Evolutionary conservation across 2,113 vertebrate genomes (phyloP).

Genomic region (Poicephalus gulielmi): DNA sequence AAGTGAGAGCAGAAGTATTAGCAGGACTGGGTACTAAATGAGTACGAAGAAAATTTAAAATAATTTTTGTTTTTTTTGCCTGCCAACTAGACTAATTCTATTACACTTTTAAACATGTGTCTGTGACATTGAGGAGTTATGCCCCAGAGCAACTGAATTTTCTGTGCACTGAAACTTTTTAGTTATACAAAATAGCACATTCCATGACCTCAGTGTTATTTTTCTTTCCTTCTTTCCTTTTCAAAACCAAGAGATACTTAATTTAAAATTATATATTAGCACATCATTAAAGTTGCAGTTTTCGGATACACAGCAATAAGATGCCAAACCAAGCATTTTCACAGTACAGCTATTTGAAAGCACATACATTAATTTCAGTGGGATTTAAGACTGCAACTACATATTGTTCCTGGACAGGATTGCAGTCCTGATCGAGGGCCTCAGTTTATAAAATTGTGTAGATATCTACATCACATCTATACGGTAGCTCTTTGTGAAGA

Average conservation of each 20-base stretch:
- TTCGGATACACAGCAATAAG: not conserved
- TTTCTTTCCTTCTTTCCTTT: not conserved
- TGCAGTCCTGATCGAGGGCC: not conserved
- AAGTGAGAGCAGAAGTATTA: not conserved
- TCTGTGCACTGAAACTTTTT: not conserved
- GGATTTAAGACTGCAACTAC: not conserved
- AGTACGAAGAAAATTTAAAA: not conserved
- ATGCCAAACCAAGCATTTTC: not conserved
- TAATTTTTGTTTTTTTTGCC: not conserved
- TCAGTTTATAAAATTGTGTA: not conserved
- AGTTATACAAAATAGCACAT: not conserved
- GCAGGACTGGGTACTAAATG: not conserved
- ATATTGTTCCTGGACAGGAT: not conserved
- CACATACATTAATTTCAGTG: not conserved
- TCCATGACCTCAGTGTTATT: not conserved
- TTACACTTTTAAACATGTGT: not conserved
- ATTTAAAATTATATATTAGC: not conserved
- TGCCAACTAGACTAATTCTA: not conserved
- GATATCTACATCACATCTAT: not conserved
- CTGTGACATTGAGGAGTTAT: not conserved
- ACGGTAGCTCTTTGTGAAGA: not conserved
- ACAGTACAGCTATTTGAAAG: not conserved
- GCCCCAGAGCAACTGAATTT: not conserved
- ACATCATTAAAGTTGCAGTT: not conserved
- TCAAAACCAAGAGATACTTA: not conserved